Base-by-base conservation (phyloP, 2,888 invertebrate genomes). In the Agriopis aurantiaria region DNA sequence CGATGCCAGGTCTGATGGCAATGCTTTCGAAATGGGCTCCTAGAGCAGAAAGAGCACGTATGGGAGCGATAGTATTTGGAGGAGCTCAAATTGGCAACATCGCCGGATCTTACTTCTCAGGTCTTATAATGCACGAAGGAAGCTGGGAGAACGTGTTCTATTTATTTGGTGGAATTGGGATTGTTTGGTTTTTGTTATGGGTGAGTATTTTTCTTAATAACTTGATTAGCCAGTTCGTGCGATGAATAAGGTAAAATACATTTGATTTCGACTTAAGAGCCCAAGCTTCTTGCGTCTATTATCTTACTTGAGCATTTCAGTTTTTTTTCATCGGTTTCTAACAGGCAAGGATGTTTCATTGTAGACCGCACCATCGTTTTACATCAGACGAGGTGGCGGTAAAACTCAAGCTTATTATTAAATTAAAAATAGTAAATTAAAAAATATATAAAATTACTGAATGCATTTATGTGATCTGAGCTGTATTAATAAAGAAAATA, bases 11-110 rank as follows among this genome's bases (percentile, higher is more conserved):
- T 0, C 91, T 97, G 77, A 96, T 96, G 88, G 91, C 94, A 0
- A 91, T 96, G 83, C 83, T 96, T 52, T 95, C 96, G 0, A 92
- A 95, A 74, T 96, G 96, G 96, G 95, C 95, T 0, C 96, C 96
- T 0, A 95, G 95, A 73, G 79, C 83, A 0, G 96, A 96, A 77
- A 87, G 96, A 68, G 95, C 95, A 0, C 86, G 94, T 51, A 87
- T 96, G 17, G 95, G 95, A 2, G 93, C 96, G 0, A 92, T 96
- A 5, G 95, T 95, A 0, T 96, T 95, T 75, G 95, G 95, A 52
- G 95, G 95, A 5, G 94, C 95, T 0, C 95, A 95, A 75, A 92
- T 95, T 17, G 95, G 95, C 17, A 95, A 95, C 74, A 95, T 95
- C 3, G 91, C 94, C 33, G 95, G 95, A 0, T 93, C 94, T 0